These are phyloP conservation scores for Boleophthalmus pectinirostris DNA, from an alignment of 2,113 vertebrate species.

Conservation along the genomic window DNA sequence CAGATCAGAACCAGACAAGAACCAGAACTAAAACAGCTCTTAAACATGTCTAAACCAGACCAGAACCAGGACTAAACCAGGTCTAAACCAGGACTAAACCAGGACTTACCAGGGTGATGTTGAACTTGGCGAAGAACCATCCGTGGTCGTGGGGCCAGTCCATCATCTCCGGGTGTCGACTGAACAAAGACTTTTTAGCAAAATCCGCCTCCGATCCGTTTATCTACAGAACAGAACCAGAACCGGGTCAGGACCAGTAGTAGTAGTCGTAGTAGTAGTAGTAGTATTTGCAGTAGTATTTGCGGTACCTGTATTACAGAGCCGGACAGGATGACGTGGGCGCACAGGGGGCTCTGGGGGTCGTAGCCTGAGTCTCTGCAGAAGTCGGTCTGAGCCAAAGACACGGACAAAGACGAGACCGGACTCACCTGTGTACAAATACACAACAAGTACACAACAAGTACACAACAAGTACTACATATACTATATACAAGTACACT, in stretches of 20 bases:
- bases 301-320: slow-evolving; percentile 54
- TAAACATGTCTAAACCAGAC: neutral
- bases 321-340: slow-evolving; percentile 88
- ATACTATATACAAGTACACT: no score
- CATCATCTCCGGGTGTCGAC: slow-evolving; percentile 91
- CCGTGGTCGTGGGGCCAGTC: slow-evolving; percentile 88
- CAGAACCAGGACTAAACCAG: neutral
- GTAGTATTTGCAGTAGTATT: neutral
- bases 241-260: neutral
- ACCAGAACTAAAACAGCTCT: neutral
- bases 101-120: slow-evolving; percentile 81
- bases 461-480: no score
- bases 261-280: no score
- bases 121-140: slow-evolving; percentile 96
- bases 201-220: slow-evolving; percentile 79
- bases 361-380: slow-evolving; percentile 86
- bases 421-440: slow-evolving; percentile 78
- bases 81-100: neutral
- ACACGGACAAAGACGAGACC: slow-evolving; percentile 86
- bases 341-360: slow-evolving; percentile 93
- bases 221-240: slow-evolving; percentile 70
- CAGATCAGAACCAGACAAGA: neutral
- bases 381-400: slow-evolving; percentile 90
- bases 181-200: slow-evolving; percentile 85
- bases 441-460: neutral